Evolutionary conservation across 2,113 vertebrate species (phyloP).

Genomic region (Tauraco erythrolophus): DNA sequence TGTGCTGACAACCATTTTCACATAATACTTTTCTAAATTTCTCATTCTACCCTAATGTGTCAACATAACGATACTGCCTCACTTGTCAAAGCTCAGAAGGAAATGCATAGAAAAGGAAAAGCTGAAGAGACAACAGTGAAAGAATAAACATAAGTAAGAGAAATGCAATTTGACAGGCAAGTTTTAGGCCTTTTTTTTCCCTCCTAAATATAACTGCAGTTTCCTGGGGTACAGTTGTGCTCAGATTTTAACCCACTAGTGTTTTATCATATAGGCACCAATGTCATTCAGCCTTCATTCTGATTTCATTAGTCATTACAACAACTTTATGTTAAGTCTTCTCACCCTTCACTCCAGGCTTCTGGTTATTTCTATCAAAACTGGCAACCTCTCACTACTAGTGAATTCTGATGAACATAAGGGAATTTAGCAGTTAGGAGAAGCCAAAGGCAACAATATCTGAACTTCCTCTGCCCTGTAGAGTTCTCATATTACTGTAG

Average conservation of each 20-base stretch:
- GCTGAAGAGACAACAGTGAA: neutral
- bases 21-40: neutral
- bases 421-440: neutral
- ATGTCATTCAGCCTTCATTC: slow-evolving; percentile 3
- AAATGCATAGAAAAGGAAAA: neutral
- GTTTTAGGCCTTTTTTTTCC: neutral
- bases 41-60: neutral
- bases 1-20: neutral
- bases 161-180: slow-evolving; percentile 43
- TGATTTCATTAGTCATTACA: slow-evolving; percentile 6
- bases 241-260: neutral
- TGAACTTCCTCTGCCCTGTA: neutral
- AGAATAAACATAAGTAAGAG: slow-evolving; percentile 20
- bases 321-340: neutral
- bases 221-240: neutral
- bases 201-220: neutral
- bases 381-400: neutral
- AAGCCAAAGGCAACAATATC: neutral
- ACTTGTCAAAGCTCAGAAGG: neutral
- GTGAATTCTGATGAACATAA: neutral
- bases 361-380: slow-evolving; percentile 4
- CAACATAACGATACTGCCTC: neutral
- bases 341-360: slow-evolving; percentile 7
- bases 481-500: neutral
- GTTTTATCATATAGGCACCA: neutral